phyloP scores from a whole-genome alignment of 53 echinoderm and acorn worm species.

The Paracentrotus lividus region DNA sequence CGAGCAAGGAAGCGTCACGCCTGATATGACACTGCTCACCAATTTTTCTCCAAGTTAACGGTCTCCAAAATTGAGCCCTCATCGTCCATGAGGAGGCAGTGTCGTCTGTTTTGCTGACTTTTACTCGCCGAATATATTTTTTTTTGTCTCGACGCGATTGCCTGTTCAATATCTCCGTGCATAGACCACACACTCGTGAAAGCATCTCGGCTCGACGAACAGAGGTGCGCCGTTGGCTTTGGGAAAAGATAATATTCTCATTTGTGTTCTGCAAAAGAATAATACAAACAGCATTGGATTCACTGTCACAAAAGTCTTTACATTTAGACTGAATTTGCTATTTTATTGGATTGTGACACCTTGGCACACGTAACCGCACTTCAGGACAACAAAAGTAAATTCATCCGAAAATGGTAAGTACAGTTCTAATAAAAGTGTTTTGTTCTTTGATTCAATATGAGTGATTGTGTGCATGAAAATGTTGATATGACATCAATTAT shows the following conservation, averaged over 20 bases:
- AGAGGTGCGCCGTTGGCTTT: slow-evolving; percentile 11
- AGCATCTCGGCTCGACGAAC: neutral
- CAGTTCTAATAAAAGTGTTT: neutral
- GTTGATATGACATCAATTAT: too few species aligned
- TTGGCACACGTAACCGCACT: neutral
- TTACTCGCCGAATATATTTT: slow-evolving; percentile 11
- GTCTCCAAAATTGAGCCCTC: slow-evolving; percentile 63
- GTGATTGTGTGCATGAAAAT: neutral
- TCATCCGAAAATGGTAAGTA: slow-evolving; percentile 41
- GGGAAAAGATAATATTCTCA: neutral
- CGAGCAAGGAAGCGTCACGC: slow-evolving; percentile 8
- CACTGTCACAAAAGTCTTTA: neutral
- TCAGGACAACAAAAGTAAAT: neutral
- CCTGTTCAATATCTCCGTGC: neutral
- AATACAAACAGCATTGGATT: neutral
- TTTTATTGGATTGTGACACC: neutral
- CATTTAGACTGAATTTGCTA: neutral
- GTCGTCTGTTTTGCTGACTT: slow-evolving; percentile 55
- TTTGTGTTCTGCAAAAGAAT: neutral
- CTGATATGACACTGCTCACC: neutral
- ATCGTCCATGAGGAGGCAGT: slow-evolving; percentile 1
- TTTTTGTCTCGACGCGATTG: slow-evolving; percentile 21
- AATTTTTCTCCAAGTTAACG: slow-evolving; percentile 34
- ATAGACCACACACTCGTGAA: neutral
- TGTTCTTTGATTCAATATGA: neutral